Evolutionary conservation across 1,140 invertebrate genomes (phyloP).

Genomic region (Oryzaephilus surinamensis): DNA sequence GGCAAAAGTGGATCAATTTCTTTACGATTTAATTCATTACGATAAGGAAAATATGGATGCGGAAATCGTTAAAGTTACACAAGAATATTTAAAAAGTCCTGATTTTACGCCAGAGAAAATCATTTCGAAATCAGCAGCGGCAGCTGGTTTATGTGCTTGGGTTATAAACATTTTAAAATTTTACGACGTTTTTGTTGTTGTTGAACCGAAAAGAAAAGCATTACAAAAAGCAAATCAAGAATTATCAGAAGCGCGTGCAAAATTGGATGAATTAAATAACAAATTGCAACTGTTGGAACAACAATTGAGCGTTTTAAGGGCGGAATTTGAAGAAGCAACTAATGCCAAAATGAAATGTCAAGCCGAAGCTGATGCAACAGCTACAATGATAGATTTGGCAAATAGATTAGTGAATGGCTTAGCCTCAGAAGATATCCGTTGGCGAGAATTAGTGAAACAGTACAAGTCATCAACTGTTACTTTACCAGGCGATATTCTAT

Average conservation of each 20-base stretch:
- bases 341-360: conserved; percentile 81
- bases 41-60: conserved; percentile 92
- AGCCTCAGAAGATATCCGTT: conserved; percentile 81
- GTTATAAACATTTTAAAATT: conserved; percentile 88
- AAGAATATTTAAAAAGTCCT: conserved; percentile 48
- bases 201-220: conserved; percentile 76
- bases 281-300: conserved; percentile 42
- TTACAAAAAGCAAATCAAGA: conserved; percentile 77
- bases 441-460: conserved; percentile 37
- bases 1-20: conserved; percentile 75
- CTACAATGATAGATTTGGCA: conserved; percentile 77
- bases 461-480: conserved; percentile 53
- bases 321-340: conserved; percentile 74
- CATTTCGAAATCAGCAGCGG: conserved; percentile 75
- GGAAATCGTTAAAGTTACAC: conserved; percentile 64
- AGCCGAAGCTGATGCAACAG: conserved; percentile 72
- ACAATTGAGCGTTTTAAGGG: conserved; percentile 60
- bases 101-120: conserved; percentile 85
- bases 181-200: conserved; percentile 84
- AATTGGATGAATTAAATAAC: conserved; percentile 47
- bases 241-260: conserved; percentile 66
- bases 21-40: conserved; percentile 76
- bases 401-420: conserved; percentile 87
- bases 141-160: conserved; percentile 86
- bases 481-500: conserved; percentile 78